Evolutionary conservation across 2,888 invertebrate species (phyloP), one percentile per base, ranked within the genome.

Genomic region (Pyrgus malvae): DNA sequence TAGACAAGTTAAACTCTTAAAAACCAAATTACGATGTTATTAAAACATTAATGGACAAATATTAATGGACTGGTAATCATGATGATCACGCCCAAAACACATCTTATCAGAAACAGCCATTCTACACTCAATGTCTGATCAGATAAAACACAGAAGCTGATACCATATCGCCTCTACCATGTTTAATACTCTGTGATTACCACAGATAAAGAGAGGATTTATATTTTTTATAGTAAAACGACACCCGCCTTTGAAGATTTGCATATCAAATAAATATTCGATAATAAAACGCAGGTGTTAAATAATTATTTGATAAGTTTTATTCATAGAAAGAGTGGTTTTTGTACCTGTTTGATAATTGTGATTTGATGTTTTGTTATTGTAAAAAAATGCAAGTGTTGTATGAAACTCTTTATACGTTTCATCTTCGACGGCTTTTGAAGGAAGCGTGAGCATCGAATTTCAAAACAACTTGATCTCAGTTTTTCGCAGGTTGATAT

Each of bases 391-490:
- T n/a, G n/a, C n/a, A n/a, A n/a, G n/a, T n/a, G n/a, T n/a, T n/a
- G n/a, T n/a, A n/a, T n/a, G n/a, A n/a, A n/a, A n/a, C n/a, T n/a
- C n/a, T n/a, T n/a, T n/a, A n/a, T n/a, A n/a, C n/a, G n/a, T n/a
- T n/a, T n/a, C n/a, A n/a, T n/a, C n/a, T 23, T 27, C 29, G 16
- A 29, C 14, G 31, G 17, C 37, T 35, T 55, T 31, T 11, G 44
- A 77, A 79, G 65, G 78, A 77, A 79, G 78, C 79, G 69, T 74
- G 69, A 60, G 83, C 65, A 66, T 88, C 79, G 65, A 70, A 73
- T 88, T 87, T 78, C 87, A 84, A 80, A 88, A 88, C 83, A 87
- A 72, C 70, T 76, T 69, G 68, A 80, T 77, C 72, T 72, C 73
- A 72, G 76, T 78, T 73, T 79, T 83, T 82, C 73, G 77, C 78